Conservation (phyloP, 2,888 invertebrate species). For the Sympetrum striolatum region DNA sequence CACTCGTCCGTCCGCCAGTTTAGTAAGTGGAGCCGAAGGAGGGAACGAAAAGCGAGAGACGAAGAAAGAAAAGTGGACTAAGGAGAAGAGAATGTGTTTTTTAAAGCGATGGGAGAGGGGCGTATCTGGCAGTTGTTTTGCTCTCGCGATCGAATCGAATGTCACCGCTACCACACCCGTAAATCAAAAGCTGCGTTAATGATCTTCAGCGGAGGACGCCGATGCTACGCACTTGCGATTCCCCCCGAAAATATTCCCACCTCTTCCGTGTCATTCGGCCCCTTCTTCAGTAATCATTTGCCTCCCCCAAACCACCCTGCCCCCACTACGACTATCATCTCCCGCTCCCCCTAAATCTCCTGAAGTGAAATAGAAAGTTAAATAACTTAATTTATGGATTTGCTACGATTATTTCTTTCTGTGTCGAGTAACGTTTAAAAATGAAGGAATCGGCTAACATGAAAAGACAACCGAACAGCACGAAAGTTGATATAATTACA, state of each 20-base stretch:
- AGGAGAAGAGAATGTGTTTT: background rate
- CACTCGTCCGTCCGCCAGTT: background rate
- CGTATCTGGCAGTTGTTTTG: background rate
- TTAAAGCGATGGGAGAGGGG: background rate
- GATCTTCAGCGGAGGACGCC: background rate
- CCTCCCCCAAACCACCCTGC: background rate
- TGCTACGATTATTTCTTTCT: too few relatives aligned
- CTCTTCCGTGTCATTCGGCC: background rate
- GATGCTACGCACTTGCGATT: background rate
- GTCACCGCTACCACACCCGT: slow-evolving; percentile 37
- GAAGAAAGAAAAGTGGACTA: background rate
- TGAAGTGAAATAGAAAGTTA: too few relatives aligned
- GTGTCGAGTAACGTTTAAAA: too few relatives aligned
- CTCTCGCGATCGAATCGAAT: slow-evolving; percentile 12
- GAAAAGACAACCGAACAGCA: too few relatives aligned
- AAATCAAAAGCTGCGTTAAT: slow-evolving; percentile 40
- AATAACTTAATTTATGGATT: too few relatives aligned
- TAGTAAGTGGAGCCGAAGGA: background rate
- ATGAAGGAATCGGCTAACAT: too few relatives aligned
- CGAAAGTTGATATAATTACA: too few relatives aligned
- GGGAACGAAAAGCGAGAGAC: too few relatives aligned
- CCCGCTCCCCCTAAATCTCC: too few relatives aligned
- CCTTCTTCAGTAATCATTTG: background rate
- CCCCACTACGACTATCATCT: too few relatives aligned
- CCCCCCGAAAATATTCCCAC: background rate